phyloP scores from a whole-genome alignment of 2,113 vertebrate species.

The Sinocyclocheilus maitianheensis region DNA sequence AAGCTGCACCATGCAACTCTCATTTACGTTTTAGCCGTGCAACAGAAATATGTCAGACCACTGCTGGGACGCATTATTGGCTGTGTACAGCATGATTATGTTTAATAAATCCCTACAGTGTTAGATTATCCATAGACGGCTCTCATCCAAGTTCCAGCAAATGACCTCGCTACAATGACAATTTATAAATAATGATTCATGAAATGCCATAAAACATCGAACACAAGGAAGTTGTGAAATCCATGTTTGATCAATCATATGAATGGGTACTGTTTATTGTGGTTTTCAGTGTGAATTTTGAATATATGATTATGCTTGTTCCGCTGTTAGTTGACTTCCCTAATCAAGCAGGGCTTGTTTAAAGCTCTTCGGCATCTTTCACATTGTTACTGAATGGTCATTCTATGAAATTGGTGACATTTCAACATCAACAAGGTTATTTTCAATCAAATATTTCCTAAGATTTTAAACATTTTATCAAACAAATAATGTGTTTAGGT shows the following conservation, averaged over 20 bases:
- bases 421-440: not conserved
- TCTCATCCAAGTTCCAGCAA: slow-evolving; percentile 53
- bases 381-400: not conserved
- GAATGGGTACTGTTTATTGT: slow-evolving; percentile 15
- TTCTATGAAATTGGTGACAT: not conserved
- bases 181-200: slow-evolving; percentile 29
- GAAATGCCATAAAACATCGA: not conserved
- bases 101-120: slow-evolving; percentile 68
- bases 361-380: slow-evolving; percentile 21
- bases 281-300: not conserved
- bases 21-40: not conserved
- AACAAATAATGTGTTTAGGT: too few species aligned
- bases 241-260: slow-evolving; percentile 8
- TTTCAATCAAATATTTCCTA: not conserved
- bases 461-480: too few species aligned
- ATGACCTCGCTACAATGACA: slow-evolving; percentile 31
- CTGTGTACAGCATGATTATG: slow-evolving; percentile 72
- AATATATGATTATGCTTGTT: not conserved
- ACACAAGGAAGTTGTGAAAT: slow-evolving; percentile 16
- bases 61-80: slow-evolving; percentile 75
- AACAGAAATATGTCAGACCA: slow-evolving; percentile 56
- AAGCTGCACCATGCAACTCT: not conserved
- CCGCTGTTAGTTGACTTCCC: not conserved
- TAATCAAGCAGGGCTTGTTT: slow-evolving; percentile 6
- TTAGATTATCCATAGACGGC: slow-evolving; percentile 67